A percentile compares a stretch with the other conserved stretches of the same genome.
Evolutionary conservation across 2,797 vertebrate genomes (phyloP).

Genomic region (Darevskia nairensis): DNA sequence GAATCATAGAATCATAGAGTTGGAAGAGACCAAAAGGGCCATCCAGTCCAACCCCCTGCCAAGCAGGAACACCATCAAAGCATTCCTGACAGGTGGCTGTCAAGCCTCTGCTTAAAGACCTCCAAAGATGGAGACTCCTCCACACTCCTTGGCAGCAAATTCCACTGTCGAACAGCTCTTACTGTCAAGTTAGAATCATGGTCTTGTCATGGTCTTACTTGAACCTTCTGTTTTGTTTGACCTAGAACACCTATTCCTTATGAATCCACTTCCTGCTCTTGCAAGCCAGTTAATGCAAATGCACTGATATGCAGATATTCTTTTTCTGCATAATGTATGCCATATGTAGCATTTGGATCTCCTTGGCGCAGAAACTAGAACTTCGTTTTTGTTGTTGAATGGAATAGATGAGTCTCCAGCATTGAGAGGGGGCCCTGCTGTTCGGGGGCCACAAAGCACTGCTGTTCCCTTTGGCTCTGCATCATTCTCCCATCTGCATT

Average conservation of each 20-base stretch:
- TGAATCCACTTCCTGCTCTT: neutral
- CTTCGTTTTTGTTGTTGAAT: neutral
- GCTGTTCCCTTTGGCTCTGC: constrained; percentile 10
- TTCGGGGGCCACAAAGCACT: neutral
- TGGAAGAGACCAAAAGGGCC: no score
- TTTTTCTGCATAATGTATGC: constrained; percentile 8
- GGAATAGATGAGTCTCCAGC: neutral
- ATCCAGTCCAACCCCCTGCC: no score
- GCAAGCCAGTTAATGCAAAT: neutral
- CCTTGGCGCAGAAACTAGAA: constrained; percentile 2
- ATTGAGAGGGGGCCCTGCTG: neutral
- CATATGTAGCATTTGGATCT: neutral
- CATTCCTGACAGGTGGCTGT: no score
- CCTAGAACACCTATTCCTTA: neutral
- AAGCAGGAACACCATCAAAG: no score
- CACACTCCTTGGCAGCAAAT: no score
- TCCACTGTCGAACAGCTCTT: no score
- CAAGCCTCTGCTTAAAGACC: no score
- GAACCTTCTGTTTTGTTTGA: neutral
- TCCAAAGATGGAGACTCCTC: no score
- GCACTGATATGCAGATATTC: neutral
- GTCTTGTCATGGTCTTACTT: no score
- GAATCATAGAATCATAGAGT: no score
- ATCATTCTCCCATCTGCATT: constrained; percentile 43
- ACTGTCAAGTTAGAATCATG: no score